Percentiles rank a stretch among this genome's conserved stretches.
Evolutionary conservation across 2,113 vertebrate genomes (phyloP).

Genomic region (Riparia riparia): DNA sequence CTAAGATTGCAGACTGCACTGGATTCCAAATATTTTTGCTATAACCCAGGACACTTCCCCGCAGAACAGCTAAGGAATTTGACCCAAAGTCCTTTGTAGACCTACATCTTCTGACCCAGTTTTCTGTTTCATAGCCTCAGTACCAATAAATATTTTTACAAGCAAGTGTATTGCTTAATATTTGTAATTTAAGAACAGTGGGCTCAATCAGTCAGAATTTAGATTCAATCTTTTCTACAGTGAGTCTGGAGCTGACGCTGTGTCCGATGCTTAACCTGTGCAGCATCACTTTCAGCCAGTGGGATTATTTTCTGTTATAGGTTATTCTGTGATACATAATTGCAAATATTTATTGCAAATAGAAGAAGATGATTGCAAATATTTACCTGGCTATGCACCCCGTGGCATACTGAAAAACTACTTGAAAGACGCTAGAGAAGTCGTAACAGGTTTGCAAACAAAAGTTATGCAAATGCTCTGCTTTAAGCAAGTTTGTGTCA

Average conservation of each 20-base stretch:
- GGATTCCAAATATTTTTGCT: slow-evolving; percentile 51
- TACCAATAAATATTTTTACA: slow-evolving; percentile 58
- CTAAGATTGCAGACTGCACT: slow-evolving; percentile 38
- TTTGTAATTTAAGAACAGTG: slow-evolving; percentile 35
- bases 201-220: slow-evolving; percentile 49
- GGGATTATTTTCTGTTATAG: not conserved
- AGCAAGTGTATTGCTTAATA: slow-evolving; percentile 57
- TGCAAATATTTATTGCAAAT: not conserved
- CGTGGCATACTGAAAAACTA: not conserved
- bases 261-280: not conserved
- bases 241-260: not conserved
- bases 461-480: not conserved
- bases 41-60: slow-evolving; percentile 37
- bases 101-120: slow-evolving; percentile 6
- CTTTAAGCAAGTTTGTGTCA: not conserved
- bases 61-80: slow-evolving; percentile 44
- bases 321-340: not conserved
- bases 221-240: not conserved
- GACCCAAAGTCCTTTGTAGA: slow-evolving; percentile 44
- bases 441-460: not conserved
- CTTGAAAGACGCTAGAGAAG: not conserved
- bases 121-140: slow-evolving; percentile 38
- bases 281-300: not conserved
- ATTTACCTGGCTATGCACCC: not conserved
- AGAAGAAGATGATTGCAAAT: not conserved